Base-by-base conservation (phyloP, 2,113 vertebrate genomes). In the Tricholaema leucomelas region DNA sequence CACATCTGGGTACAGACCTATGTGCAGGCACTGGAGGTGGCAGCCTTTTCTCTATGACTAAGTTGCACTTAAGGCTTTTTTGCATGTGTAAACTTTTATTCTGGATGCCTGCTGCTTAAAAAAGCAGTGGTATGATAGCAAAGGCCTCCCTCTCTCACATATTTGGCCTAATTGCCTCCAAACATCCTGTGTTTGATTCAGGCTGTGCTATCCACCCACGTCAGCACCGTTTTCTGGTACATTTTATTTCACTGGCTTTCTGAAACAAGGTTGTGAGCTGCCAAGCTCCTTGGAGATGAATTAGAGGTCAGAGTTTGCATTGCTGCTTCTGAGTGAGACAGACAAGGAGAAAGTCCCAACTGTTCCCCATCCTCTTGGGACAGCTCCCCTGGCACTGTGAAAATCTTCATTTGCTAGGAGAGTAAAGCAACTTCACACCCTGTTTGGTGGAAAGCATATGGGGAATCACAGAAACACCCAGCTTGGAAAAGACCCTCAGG, bases 141-240 rank as follows among this genome's bases (percentile, higher is more conserved):
- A 84, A 92, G 52, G 70, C 61, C 61, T 86, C 54, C n/a, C 10
- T 59, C 40, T 93, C 55, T 52, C 60, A 93, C 24, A 7, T 90
- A 69, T 86, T 96, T 90, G 86, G 58, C 77, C 63, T 90, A 87
- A 87, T 73, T 70, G 79, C 85, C 82, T 85, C 85, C 65, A 93
- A 94, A 92, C 79, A 74, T 80, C 78, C 87, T 73, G 67, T 66
- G 40, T 27, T 64, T 70, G 69, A 59, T 46, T 55, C 67, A 82
- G 60, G 69, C 63, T 91, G 81, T 52, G 38, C 64, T 90, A 54
- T 64, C 67, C 61, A 84, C n/a, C 67, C 64, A 67, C 19, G 0
- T 67, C 81, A 88, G 31, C 50, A 40, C 35, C 70, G 8, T 65
- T 76, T 71, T 54, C 35, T 30, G 20, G 40, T 69, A 56, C 7